Percentiles rank a stretch among this genome's conserved stretches.
These are phyloP conservation scores for Pecten maximus DNA, from an alignment of 2,888 invertebrate species.

Conservation along the genomic window DNA sequence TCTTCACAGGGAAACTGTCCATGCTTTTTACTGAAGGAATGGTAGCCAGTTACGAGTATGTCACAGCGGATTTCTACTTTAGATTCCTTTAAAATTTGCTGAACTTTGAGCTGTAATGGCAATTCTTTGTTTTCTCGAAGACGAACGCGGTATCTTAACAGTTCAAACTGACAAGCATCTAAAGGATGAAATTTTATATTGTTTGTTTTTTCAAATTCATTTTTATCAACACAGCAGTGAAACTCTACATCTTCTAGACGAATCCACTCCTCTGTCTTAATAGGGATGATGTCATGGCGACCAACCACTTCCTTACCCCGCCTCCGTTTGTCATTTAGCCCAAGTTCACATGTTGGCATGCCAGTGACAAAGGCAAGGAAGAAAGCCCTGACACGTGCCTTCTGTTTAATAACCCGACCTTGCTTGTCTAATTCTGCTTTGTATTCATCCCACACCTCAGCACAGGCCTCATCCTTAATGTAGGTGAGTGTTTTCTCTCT, in stretches of 20 bases:
- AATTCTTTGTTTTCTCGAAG: slow-evolving; percentile 89
- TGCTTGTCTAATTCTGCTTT: slow-evolving; percentile 78
- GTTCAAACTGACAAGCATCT: slow-evolving; percentile 98
- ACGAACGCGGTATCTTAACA: slow-evolving; percentile 96
- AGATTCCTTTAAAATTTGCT: slow-evolving; percentile 85
- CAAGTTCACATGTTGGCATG: slow-evolving; percentile 96
- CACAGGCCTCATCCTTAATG: slow-evolving; percentile 82
- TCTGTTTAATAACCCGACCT: slow-evolving; percentile 86
- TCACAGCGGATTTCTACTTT: slow-evolving; percentile 97
- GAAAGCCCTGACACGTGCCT: slow-evolving; percentile 96
- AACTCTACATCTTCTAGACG: slow-evolving; percentile 96
- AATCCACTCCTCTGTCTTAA: slow-evolving; percentile 98
- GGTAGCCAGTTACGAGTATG: slow-evolving; percentile 97
- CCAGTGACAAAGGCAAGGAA: slow-evolving; percentile 97
- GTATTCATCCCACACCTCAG: slow-evolving; percentile 82
- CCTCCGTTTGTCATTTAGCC: slow-evolving; percentile 97
- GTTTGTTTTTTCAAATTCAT: slow-evolving; percentile 89
- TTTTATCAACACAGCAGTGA: slow-evolving; percentile 95
- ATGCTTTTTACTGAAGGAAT: slow-evolving; percentile 95
- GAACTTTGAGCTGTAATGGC: slow-evolving; percentile 95
- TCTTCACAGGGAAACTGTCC: slow-evolving; percentile 90
- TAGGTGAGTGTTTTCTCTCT: slow-evolving; percentile 81
- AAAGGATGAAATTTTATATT: slow-evolving; percentile 88
- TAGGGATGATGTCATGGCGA: slow-evolving; percentile 98
- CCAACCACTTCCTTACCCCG: slow-evolving; percentile 99